Evolutionary conservation across 2,888 invertebrate species (phyloP), one percentile per base, ranked within the genome.

Genomic region (Phania funesta): DNA sequence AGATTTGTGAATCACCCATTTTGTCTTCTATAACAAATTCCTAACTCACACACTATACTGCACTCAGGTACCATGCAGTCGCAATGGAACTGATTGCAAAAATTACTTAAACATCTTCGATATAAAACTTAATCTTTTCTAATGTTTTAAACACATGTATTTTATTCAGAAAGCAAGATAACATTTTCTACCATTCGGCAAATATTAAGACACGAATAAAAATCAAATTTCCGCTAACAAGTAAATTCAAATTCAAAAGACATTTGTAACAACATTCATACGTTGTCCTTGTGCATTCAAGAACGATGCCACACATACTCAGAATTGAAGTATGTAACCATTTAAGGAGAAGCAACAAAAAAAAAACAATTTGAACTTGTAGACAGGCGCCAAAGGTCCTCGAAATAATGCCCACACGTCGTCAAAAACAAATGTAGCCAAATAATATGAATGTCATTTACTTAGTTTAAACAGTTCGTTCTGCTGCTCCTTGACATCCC

Each of bases 311-410:
- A 22, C 38, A 64, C 50, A 67, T 65, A 56, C 58, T 52, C 52
- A 65, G 11, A 74, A 73, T 71, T 82, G 64, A 78, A 82, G 74
- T 78, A 68, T 82, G 20, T 29, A 64, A 68, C 22, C 32, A 64
- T 77, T 76, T 65, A 18, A 22, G 50, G 20, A 13, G 11, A 9
- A 11, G 13, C 13, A 38, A 1, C 1, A 41, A 26, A 60, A 62
- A 44, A 78, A 62, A 75, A 46, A 73, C 65, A 54, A 65, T 83
- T 80, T 80, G 84, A 84, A 83, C 77, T 77, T 82, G 82, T 78
- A 82, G 76, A 78, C 76, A 81, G 86, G 85, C 86, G 86, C 86
- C 86, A 85, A 84, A 86, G 85, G 85, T 84, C 84, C 84, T 85
- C 84, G 84, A 85, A 85, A 79, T 62, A 76, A 75, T 82, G 82